Evolutionary conservation across 1,140 invertebrate species (phyloP), one percentile per base, ranked within the genome.

Genomic region (Teleopsis dalmanni): DNA sequence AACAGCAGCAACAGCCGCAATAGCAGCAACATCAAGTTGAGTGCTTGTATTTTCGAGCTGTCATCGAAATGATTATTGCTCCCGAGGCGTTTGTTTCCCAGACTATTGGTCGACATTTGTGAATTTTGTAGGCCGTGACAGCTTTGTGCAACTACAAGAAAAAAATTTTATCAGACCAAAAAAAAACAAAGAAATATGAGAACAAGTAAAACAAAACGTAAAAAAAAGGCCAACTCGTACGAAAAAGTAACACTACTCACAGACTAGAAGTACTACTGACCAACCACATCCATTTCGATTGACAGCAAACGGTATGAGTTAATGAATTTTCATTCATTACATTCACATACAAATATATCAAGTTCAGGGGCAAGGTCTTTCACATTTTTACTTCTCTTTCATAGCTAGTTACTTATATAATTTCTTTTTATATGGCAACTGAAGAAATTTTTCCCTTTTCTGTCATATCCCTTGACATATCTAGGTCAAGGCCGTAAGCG

Each of bases 321-420:
- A 27, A 16, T 19, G 8, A 7, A 29, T 16, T 9, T n/a, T 25
- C 41, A 5, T 16, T 37, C 9, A 37, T 18, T 16, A n/a, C 35
- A 10, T 14, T 16, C 22, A 19, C 14, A 21, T 37, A 11, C 41
- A 18, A n/a, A n/a, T n/a, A n/a, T n/a, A 25, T 34, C 44, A 46
- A 46, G 44, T 46, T 46, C 44, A 46, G 44, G 21, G 44, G 26
- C 44, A 46, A 46, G 44, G 44, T 36, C 31, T 45, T 42, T 42
- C 25, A 23, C 16, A 23, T 42, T 14, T 19, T 42, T 8, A 4
- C 25, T 10, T n/a, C 18, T 18, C 26, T 27, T 25, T n/a, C 9
- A n/a, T 16, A 13, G 16, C n/a, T 2, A 6, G 14, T 26, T 11
- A 6, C 37, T 14, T 13, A 14, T 25, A 16, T 6, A 42, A 2